Conservation (phyloP, 2,113 vertebrate genomes). For the Triplophysa siluroides region DNA sequence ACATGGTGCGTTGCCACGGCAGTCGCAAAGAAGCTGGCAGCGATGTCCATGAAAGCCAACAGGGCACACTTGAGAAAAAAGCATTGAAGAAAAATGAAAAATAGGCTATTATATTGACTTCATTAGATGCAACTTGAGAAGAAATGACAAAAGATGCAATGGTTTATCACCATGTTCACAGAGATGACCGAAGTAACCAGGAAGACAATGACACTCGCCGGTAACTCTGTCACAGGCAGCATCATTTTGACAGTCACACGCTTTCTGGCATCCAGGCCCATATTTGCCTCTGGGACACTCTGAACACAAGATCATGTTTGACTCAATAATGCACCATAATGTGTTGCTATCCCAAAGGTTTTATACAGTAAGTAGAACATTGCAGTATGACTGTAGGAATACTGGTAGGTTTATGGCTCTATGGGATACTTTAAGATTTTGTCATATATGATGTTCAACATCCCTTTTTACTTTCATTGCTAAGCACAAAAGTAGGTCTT, state of each 20-base stretch:
- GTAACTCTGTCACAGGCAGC: conserved; percentile 76
- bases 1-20: conserved; percentile 77
- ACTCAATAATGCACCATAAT: neutral
- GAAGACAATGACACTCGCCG: conserved; percentile 79
- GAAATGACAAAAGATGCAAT: neutral
- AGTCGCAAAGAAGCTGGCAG: conserved; percentile 81
- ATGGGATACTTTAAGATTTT: too few species aligned
- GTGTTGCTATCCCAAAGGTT: neutral
- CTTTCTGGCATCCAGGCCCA: conserved; percentile 79
- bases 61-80: conserved; percentile 76
- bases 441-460: too few species aligned
- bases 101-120: neutral
- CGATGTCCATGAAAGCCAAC: conserved; percentile 80
- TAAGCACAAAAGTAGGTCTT: too few species aligned
- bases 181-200: conserved; percentile 82
- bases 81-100: neutral
- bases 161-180: conserved; percentile 87
- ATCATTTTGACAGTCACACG: conserved; percentile 80
- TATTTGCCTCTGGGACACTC: conserved; percentile 81
- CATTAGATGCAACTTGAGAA: neutral
- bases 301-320: conserved; percentile 56
- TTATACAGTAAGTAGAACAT: too few species aligned
- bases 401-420: too few species aligned
- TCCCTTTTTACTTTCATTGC: too few species aligned
- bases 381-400: too few species aligned